These are phyloP conservation scores for Coilia nasus DNA, from an alignment of 2,797 vertebrate species.

Conservation along the genomic window DNA sequence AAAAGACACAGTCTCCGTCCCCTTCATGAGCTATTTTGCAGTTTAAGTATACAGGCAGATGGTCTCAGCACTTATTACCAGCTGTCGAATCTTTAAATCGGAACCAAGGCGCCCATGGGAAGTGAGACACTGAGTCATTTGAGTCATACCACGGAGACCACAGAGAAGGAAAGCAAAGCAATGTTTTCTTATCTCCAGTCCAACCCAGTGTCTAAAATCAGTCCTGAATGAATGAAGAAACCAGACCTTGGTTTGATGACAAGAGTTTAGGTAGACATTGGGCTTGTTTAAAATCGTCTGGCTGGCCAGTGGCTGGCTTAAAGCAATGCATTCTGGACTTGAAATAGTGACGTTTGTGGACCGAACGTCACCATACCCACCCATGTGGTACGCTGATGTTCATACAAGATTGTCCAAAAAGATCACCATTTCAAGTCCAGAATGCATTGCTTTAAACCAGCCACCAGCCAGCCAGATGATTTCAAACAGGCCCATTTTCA, in stretches of 20 bases:
- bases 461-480: too few relatives aligned
- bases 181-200: background rate
- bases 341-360: too few relatives aligned
- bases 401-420: too few relatives aligned
- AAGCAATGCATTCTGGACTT: too few relatives aligned
- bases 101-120: background rate
- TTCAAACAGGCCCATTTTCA: too few relatives aligned
- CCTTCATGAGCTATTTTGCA: background rate
- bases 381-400: too few relatives aligned
- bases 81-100: background rate
- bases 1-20: constrained; percentile 32
- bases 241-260: background rate
- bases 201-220: background rate
- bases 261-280: background rate
- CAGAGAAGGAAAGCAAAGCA: background rate
- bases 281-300: too few relatives aligned
- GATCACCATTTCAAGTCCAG: too few relatives aligned
- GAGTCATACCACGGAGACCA: background rate
- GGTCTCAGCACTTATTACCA: background rate
- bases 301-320: too few relatives aligned
- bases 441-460: too few relatives aligned
- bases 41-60: background rate
- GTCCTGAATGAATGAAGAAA: background rate
- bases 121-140: background rate
- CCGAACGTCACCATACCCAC: too few relatives aligned